Evolutionary conservation across 2,113 vertebrate species (phyloP).

Genomic region (Corythaixoides concolor): DNA sequence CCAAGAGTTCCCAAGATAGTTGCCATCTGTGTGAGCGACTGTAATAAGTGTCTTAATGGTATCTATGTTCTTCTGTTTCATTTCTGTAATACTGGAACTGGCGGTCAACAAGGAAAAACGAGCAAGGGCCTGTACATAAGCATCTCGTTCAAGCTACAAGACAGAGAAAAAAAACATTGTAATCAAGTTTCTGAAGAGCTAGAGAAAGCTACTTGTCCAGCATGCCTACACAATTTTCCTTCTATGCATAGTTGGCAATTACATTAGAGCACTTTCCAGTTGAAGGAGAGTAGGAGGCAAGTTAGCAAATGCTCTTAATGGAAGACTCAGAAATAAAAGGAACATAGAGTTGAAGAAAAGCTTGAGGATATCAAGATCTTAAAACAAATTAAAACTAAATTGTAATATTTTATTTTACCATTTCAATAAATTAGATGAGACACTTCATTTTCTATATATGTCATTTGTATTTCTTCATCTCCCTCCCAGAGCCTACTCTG

Average conservation of each 20-base stretch:
- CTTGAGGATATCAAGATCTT: not conserved
- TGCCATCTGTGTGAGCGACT: constrained; percentile 95
- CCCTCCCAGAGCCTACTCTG: not conserved
- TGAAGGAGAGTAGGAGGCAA: not conserved
- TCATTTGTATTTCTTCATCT: not conserved
- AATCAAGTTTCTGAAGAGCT: not conserved
- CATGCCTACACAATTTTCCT: not conserved
- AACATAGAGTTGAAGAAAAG: not conserved
- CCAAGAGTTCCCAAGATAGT: constrained; percentile 97
- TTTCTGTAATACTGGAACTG: constrained; percentile 98
- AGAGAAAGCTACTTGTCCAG: not conserved
- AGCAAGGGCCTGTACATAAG: constrained; percentile 94
- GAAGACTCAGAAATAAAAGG: not conserved
- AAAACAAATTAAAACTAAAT: not conserved
- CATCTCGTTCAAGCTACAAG: constrained; percentile 91
- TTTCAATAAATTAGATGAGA: not conserved
- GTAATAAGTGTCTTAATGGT: constrained; percentile 98
- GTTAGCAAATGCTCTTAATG: not conserved
- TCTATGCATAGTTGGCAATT: not conserved
- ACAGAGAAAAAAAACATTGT: not conserved
- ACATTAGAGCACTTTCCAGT: not conserved
- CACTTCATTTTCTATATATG: not conserved
- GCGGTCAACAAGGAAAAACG: constrained; percentile 94
- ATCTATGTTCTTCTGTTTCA: constrained; percentile 99
- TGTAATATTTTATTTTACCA: not conserved